These are phyloP conservation scores for Nomada hirtipes DNA, from an alignment of 2,888 invertebrate genomes.

Conservation along the genomic window DNA sequence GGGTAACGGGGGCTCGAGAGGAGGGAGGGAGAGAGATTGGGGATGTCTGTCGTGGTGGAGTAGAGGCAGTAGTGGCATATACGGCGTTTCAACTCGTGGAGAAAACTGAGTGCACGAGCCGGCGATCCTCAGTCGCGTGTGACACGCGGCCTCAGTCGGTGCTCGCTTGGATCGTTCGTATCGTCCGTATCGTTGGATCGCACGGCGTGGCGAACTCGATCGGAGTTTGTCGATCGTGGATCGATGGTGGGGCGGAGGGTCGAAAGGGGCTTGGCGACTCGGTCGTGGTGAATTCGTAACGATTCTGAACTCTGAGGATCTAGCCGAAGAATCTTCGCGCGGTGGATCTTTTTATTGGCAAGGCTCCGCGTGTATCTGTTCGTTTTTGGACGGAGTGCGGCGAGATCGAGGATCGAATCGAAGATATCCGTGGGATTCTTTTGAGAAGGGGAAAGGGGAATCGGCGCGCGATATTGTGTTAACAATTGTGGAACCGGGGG, in stretches of 20 bases:
- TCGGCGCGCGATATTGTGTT: too few species aligned
- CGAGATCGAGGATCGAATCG: too few species aligned
- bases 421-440: too few species aligned
- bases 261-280: background rate
- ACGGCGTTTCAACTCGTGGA: constrained; percentile 70
- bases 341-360: too few species aligned
- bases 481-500: too few species aligned
- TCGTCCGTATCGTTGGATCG: too few species aligned
- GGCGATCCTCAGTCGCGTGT: constrained; percentile 78
- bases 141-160: constrained; percentile 73
- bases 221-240: background rate
- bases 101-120: constrained; percentile 69
- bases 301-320: too few species aligned
- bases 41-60: constrained; percentile 59
- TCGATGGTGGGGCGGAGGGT: background rate
- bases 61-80: constrained; percentile 56
- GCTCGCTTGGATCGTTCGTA: background rate
- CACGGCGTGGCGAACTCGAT: background rate
- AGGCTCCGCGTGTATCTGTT: too few species aligned
- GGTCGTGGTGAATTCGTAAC: background rate
- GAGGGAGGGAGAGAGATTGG: constrained; percentile 35
- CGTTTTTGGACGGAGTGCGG: too few species aligned
- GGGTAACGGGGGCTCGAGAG: constrained; percentile 14
- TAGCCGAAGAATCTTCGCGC: too few species aligned
- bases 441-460: too few species aligned